Conservation (phyloP, 2,888 invertebrate genomes). For the Myopa tessellatipennis region DNA sequence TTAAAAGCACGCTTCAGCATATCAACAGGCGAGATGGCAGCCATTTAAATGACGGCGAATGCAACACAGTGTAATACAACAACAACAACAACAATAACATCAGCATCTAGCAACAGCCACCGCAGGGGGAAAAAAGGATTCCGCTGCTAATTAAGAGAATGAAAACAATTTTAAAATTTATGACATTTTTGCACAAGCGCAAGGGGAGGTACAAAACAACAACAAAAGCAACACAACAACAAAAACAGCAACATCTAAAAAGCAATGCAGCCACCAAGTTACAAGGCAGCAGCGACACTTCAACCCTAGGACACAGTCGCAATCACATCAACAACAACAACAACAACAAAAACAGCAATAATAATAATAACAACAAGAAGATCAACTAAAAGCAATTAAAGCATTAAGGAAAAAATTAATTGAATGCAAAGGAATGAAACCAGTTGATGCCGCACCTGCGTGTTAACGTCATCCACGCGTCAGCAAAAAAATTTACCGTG, state of each 20-base stretch:
- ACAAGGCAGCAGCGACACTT: background rate
- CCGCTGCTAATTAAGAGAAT: conserved; percentile 48
- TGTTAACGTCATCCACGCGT: conserved; percentile 17
- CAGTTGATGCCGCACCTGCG: conserved; percentile 59
- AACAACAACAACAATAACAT: conserved; percentile 1
- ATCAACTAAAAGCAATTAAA: conserved; percentile 23
- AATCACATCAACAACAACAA: conserved; percentile 14
- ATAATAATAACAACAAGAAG: conserved; percentile 9
- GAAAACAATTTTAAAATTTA: conserved; percentile 52
- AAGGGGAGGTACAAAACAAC: conserved; percentile 15
- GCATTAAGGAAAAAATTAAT: conserved; percentile 28
- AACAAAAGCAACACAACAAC: background rate
- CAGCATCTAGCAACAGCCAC: background rate
- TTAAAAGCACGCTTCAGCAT: conserved; percentile 29
- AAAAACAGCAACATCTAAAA: background rate
- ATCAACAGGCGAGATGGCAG: conserved; percentile 31
- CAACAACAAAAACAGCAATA: conserved; percentile 34
- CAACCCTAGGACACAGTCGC: too few species aligned
- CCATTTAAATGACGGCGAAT: conserved; percentile 22
- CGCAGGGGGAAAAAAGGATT: conserved; percentile 19
- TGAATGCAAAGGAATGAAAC: conserved; percentile 46
- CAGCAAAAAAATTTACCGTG: background rate
- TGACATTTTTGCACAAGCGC: conserved; percentile 41
- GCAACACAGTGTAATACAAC: background rate
- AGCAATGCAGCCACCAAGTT: background rate